phyloP scores from a whole-genome alignment of 2,113 vertebrate genomes.

The Machaerirhynchus nigripectus region DNA sequence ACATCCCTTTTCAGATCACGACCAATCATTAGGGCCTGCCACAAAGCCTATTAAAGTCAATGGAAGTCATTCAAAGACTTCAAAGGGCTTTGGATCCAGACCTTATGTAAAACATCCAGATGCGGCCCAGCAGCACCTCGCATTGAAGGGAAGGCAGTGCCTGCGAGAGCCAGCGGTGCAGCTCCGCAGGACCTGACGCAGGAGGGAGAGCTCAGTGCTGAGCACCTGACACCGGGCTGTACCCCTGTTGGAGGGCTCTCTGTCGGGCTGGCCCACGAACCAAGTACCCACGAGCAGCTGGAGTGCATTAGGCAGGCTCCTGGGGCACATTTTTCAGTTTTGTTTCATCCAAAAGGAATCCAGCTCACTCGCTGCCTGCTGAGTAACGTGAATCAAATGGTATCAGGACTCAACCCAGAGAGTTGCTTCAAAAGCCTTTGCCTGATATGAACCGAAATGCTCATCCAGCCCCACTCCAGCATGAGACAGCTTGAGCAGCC shows the following conservation, averaged over 20 bases:
- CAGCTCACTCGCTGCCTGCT: background rate
- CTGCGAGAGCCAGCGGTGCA: fast-evolving
- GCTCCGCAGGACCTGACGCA: fast-evolving
- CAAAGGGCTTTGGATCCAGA: constrained; percentile 18
- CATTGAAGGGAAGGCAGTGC: background rate
- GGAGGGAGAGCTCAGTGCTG: fast-evolving
- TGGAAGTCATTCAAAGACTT: constrained; percentile 40
- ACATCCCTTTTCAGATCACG: constrained; percentile 39
- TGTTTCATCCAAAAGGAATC: background rate
- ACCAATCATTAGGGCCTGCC: constrained; percentile 50
- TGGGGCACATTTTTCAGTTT: background rate
- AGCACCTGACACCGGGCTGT: background rate
- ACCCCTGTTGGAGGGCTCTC: fast-evolving
- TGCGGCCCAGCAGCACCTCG: background rate
- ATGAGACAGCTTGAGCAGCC: background rate
- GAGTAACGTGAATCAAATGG: background rate
- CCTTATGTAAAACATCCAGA: background rate
- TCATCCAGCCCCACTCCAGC: background rate
- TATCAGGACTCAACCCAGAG: background rate
- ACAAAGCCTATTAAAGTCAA: constrained; percentile 53
- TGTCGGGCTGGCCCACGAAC: fast-evolving
- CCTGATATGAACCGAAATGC: background rate
- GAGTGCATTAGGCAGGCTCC: background rate
- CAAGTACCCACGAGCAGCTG: background rate
- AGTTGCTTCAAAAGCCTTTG: background rate